Evolutionary conservation across 2,797 vertebrate genomes (phyloP), one percentile per base, ranked within the genome.

Genomic region (Hemibagrus guttatus): DNA sequence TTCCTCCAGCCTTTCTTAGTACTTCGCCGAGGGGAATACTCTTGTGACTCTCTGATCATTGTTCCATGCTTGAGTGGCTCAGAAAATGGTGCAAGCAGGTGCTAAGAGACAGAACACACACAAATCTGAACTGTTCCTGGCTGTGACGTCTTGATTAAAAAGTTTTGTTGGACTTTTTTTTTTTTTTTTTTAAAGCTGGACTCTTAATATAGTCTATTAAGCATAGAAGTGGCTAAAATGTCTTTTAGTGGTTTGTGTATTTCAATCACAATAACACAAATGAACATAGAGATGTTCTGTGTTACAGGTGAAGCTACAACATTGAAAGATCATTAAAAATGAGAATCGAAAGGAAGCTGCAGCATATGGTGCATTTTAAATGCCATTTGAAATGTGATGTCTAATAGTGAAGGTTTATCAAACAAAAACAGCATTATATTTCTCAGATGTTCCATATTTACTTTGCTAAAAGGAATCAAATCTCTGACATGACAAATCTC

Each of bases 31-130:
- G 79, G 42, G 23, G 56, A 72, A 81, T 58, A 52, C 21, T 26
- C 26, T 75, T 52, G 31, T 6, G 17, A 42, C n/a, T 49, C 42
- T 84, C 71, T 84, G 83, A 23, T 71, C 9, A 76, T 78, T 64
- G 39, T 23, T 86, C 31, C 23, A 71, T 64, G 49, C 14, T 56
- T 76, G 16, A 83, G 46, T 21, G 31, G 17, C 58, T 75, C 2
- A 59, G 6, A 59, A 69, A 59, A 80, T 31, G 21, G 42, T 54
- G 2, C 9, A 66, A 16, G 56, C 64, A 31, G 69, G 58, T 49
- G 71, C 26, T 23, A 49, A 74, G 58, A 68, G 46, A 83, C 52
- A 58, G 46, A n/a, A 81, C 21, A 75, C 35, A 63, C 52, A 56
- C 21, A 26, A 6, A n/a, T 12, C 19, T 52, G 74, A 64, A 42